Evolutionary conservation across 2,113 vertebrate genomes (phyloP).

Genomic region (Motacilla tschutschensis): DNA sequence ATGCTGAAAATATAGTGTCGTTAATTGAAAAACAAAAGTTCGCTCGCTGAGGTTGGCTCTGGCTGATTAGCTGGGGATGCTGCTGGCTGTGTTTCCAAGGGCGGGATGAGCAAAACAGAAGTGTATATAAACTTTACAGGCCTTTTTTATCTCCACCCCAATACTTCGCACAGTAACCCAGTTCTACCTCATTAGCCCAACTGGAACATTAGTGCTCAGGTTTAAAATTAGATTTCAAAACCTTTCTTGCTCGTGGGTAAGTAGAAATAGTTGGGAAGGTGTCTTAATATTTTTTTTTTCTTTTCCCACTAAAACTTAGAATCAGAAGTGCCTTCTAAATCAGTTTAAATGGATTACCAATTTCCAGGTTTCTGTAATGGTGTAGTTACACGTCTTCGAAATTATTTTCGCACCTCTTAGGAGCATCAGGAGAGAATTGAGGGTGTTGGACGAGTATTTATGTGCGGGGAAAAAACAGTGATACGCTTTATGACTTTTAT

Average conservation of each 20-base stretch:
- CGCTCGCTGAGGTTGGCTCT: neutral
- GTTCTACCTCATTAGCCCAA: neutral
- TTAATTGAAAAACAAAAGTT: slow-evolving; percentile 28
- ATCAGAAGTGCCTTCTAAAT: slow-evolving; percentile 4
- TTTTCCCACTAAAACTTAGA: neutral
- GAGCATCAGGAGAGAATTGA: slow-evolving; percentile 23
- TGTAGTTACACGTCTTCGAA: slow-evolving; percentile 13
- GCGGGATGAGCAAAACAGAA: slow-evolving; percentile 13
- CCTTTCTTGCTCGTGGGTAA: neutral
- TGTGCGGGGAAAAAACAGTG: neutral
- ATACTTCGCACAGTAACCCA: neutral
- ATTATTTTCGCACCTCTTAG: slow-evolving; percentile 41
- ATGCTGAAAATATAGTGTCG: slow-evolving; percentile 35
- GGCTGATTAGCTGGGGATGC: slow-evolving; percentile 15
- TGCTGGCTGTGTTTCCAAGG: slow-evolving; percentile 28
- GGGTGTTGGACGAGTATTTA: slow-evolving; percentile 36
- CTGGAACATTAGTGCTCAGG: neutral
- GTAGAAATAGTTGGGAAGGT: neutral
- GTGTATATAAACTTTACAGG: slow-evolving; percentile 42
- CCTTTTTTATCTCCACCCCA: slow-evolving; percentile 23
- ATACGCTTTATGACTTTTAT: slow-evolving; percentile 67
- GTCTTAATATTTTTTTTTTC: neutral
- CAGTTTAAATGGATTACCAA: slow-evolving; percentile 37
- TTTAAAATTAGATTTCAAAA: slow-evolving; percentile 2
- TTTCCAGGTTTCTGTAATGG: slow-evolving; percentile 27